Percentiles rank a stretch among this genome's conserved stretches.
These are phyloP conservation scores for Kobus ellipsiprymnus DNA, from an alignment of 2,113 vertebrate species.

Conservation along the genomic window DNA sequence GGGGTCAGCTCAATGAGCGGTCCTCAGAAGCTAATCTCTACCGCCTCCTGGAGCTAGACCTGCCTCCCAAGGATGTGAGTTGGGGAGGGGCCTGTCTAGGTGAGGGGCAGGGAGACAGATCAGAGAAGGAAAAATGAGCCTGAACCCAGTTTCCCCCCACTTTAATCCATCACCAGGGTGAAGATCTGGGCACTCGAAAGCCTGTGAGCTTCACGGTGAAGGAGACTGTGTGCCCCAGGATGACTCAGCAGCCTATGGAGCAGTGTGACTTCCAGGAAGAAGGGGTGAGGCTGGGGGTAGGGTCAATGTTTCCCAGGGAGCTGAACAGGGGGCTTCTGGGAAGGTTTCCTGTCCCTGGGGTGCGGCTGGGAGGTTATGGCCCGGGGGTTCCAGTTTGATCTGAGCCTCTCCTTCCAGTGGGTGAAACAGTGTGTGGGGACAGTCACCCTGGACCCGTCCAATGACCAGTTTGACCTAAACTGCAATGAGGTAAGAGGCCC, in stretches of 20 bases:
- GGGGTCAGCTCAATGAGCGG: background rate
- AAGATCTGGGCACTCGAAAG: background rate
- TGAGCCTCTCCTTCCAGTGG: background rate
- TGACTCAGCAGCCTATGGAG: accelerated
- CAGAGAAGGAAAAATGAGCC: background rate
- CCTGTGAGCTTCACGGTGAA: conserved; percentile 42
- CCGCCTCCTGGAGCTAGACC: background rate
- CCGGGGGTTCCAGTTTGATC: background rate
- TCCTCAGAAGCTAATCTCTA: background rate
- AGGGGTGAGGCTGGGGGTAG: conserved; percentile 24
- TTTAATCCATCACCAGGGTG: background rate
- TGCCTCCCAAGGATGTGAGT: background rate
- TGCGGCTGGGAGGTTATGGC: background rate
- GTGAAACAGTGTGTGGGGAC: conserved; percentile 33
- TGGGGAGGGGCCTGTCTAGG: background rate
- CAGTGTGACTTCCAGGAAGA: conserved; percentile 53
- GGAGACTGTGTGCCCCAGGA: conserved; percentile 55
- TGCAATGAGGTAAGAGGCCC: conserved; percentile 36
- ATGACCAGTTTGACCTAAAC: background rate
- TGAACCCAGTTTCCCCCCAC: background rate
- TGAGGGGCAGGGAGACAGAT: background rate
- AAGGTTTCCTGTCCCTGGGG: background rate
- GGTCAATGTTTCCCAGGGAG: too few relatives aligned
- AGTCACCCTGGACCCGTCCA: background rate
- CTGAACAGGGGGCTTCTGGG: background rate